A percentile compares a stretch with the other conserved stretches of the same genome.
Conservation (phyloP, 1,140 invertebrate species). For the Aphaenogaster ashmeadi region DNA sequence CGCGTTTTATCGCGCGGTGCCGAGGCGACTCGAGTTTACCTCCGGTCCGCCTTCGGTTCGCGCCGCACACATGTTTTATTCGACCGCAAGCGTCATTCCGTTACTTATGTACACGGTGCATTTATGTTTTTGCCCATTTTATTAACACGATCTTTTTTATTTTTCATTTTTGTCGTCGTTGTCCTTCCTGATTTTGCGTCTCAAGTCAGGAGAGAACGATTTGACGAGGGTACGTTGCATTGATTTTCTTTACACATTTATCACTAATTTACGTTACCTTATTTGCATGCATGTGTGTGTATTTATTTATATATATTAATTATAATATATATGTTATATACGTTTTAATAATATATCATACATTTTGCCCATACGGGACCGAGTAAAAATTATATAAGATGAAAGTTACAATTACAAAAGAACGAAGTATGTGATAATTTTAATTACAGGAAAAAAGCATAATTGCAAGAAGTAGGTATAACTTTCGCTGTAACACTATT, state of each 20-base stretch:
- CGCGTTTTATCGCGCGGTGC: background rate
- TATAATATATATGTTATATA: background rate
- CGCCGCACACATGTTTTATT: conserved; percentile 7
- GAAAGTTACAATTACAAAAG: background rate
- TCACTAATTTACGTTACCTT: conserved; percentile 27
- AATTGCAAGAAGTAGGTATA: background rate
- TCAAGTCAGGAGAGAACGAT: conserved; percentile 89
- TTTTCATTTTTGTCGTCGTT: conserved; percentile 83
- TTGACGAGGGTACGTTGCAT: conserved; percentile 89
- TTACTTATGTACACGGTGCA: conserved; percentile 64
- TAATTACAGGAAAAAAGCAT: background rate
- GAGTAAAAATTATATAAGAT: conserved; percentile 8
- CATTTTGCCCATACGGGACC: background rate
- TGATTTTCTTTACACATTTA: conserved; percentile 69
- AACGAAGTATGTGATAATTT: background rate
- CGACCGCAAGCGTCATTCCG: conserved; percentile 43
- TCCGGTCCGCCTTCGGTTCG: background rate
- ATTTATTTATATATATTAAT: background rate
- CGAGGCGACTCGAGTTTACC: background rate
- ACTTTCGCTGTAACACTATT: background rate
- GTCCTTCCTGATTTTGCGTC: conserved; percentile 82
- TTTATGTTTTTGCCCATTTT: conserved; percentile 65
- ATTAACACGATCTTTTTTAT: conserved; percentile 83
- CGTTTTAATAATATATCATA: background rate
- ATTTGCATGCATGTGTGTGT: background rate